Conservation (phyloP, 2,113 vertebrate species). For the Nannobrachium achirus region DNA sequence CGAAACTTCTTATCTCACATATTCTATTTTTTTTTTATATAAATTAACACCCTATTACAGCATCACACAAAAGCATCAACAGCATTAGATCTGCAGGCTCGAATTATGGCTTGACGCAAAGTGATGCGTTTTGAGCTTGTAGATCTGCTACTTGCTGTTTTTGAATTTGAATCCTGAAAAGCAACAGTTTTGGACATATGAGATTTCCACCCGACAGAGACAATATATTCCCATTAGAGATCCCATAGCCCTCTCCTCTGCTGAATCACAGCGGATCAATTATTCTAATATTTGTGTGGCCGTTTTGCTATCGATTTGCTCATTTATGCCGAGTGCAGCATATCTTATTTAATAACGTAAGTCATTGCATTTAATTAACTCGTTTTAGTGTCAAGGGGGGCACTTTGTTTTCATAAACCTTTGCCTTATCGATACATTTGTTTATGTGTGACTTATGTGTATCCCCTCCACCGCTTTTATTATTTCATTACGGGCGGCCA, state of each 20-base stretch:
- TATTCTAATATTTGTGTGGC: conserved; percentile 75
- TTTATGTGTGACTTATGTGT: conserved; percentile 56
- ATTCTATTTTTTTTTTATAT: too few relatives aligned
- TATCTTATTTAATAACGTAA: conserved; percentile 73
- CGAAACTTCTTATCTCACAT: too few relatives aligned
- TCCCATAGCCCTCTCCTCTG: conserved; percentile 51
- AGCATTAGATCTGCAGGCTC: too few relatives aligned
- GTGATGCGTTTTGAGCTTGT: too few relatives aligned
- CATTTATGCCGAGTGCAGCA: conserved; percentile 70
- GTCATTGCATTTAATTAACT: conserved; percentile 68
- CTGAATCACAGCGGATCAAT: conserved; percentile 76
- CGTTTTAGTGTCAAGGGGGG: conserved; percentile 42
- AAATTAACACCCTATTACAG: too few relatives aligned
- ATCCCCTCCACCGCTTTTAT: conserved; percentile 34
- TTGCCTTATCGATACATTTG: conserved; percentile 52
- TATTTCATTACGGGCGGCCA: conserved; percentile 45
- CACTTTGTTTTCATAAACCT: conserved; percentile 68
- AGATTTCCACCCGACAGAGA: neutral
- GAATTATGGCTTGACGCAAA: too few relatives aligned
- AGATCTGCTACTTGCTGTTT: too few relatives aligned
- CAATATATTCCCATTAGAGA: conserved; percentile 52
- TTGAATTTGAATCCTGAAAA: too few relatives aligned
- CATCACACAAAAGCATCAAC: too few relatives aligned
- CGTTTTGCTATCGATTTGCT: conserved; percentile 70
- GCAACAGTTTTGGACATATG: too few relatives aligned